Conservation (phyloP, 1,140 invertebrate species). For the Drosophila gunungcola region DNA sequence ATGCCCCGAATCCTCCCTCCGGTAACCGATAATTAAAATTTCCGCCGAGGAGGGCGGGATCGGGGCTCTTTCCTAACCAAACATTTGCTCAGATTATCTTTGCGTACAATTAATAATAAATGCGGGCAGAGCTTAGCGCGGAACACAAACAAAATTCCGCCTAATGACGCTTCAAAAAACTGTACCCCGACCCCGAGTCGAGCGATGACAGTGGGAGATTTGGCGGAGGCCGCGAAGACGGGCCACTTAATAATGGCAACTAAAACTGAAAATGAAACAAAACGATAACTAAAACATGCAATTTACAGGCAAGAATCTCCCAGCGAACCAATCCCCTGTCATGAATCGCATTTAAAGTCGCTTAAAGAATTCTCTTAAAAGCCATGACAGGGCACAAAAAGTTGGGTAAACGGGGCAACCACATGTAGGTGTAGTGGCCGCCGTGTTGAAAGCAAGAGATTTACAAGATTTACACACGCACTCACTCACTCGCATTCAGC, state of each 20-base stretch:
- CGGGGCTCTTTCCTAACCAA: constrained; percentile 16
- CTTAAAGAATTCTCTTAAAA: constrained; percentile 77
- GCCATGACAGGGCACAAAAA: constrained; percentile 62
- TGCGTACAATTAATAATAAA: constrained; percentile 55
- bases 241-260: constrained; percentile 70
- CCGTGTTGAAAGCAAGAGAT: constrained; percentile 72
- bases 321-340: constrained; percentile 38
- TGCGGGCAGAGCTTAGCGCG: constrained; percentile 30
- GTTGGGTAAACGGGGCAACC: not conserved
- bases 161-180: constrained; percentile 60
- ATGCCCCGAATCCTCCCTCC: constrained; percentile 1
- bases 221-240: constrained; percentile 7
- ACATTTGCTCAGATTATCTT: constrained; percentile 29
- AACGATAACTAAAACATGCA: constrained; percentile 69
- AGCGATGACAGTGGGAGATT: constrained; percentile 26
- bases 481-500: constrained; percentile 20
- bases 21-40: constrained; percentile 48
- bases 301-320: constrained; percentile 47
- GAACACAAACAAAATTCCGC: constrained; percentile 49
- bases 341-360: constrained; percentile 73
- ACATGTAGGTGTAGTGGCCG: constrained; percentile 40
- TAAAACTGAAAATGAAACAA: constrained; percentile 33
- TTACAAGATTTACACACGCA: constrained; percentile 80
- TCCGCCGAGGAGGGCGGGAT: constrained; percentile 1
- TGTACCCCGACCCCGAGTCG: not conserved